Conservation (phyloP, 2,113 vertebrate genomes). For the Xiphorhynchus elegans region DNA sequence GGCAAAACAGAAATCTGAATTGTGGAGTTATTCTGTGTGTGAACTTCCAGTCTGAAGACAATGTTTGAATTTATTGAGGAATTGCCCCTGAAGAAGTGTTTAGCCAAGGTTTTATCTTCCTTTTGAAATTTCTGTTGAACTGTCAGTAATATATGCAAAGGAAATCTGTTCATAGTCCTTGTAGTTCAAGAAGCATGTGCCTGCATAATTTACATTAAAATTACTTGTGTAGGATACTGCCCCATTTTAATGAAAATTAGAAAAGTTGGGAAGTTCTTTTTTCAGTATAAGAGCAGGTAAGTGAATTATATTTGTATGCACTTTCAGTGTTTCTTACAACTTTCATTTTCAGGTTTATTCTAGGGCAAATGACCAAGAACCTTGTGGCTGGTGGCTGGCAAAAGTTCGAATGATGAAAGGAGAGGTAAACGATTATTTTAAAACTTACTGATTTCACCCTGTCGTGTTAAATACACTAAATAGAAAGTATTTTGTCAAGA, state of each 20-base stretch:
- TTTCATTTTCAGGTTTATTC: constrained; percentile 77
- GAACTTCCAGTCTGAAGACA: not conserved
- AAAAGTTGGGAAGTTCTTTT: not conserved
- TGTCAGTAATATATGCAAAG: not conserved
- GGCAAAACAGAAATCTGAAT: not conserved
- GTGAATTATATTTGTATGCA: not conserved
- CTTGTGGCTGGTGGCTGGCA: constrained; percentile 87
- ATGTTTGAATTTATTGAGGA: not conserved
- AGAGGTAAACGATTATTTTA: constrained; percentile 72
- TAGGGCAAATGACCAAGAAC: constrained; percentile 86
- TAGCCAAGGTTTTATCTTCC: not conserved
- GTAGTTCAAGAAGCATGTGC: not conserved
- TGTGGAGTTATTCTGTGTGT: not conserved
- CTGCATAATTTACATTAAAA: not conserved
- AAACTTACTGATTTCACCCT: not conserved
- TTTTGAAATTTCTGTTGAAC: not conserved
- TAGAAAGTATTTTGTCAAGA: not conserved
- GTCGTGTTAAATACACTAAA: not conserved
- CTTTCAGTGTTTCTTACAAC: not conserved
- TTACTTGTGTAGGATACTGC: not conserved
- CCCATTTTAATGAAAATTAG: not conserved
- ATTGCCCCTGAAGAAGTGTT: not conserved
- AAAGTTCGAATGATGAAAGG: constrained; percentile 90
- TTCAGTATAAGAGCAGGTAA: accelerated
- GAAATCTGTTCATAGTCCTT: not conserved